Percentiles rank a stretch among this genome's conserved stretches.
Conservation (phyloP, 1,140 invertebrate genomes). For the Drosophila kohkoa region DNA sequence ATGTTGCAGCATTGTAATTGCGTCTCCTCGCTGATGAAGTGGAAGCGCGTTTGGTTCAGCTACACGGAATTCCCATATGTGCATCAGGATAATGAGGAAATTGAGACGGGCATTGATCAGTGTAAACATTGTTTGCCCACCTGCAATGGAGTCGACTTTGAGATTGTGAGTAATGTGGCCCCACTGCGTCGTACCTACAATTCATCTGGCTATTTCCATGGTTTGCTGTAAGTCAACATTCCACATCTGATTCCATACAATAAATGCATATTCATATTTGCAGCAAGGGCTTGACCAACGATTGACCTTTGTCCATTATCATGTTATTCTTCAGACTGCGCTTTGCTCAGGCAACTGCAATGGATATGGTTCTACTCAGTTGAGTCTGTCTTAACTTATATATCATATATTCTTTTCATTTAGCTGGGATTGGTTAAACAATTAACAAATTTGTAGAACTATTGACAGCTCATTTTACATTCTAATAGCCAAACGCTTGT, state of each 20-base stretch:
- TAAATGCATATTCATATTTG: not conserved
- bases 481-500: no score
- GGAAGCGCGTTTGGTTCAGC: conserved; percentile 69
- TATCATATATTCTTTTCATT: not conserved
- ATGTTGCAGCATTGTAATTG: conserved; percentile 78
- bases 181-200: conserved; percentile 39
- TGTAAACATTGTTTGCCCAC: conserved; percentile 71
- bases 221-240: conserved; percentile 56
- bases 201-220: conserved; percentile 45
- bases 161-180: conserved; percentile 57
- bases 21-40: conserved; percentile 62
- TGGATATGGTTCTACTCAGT: conserved; percentile 71
- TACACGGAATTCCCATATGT: conserved; percentile 67
- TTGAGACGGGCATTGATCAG: conserved; percentile 36
- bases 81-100: conserved; percentile 32
- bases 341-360: conserved; percentile 64
- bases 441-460: not conserved
- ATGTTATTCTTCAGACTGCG: conserved; percentile 69
- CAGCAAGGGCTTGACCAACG: conserved; percentile 66
- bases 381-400: conserved; percentile 2
- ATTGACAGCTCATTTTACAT: not conserved
- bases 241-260: not conserved
- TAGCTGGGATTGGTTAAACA: not conserved
- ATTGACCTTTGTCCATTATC: conserved; percentile 69
- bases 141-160: conserved; percentile 69